phyloP scores from a whole-genome alignment of 2,888 invertebrate genomes.

The Sesia apiformis region DNA sequence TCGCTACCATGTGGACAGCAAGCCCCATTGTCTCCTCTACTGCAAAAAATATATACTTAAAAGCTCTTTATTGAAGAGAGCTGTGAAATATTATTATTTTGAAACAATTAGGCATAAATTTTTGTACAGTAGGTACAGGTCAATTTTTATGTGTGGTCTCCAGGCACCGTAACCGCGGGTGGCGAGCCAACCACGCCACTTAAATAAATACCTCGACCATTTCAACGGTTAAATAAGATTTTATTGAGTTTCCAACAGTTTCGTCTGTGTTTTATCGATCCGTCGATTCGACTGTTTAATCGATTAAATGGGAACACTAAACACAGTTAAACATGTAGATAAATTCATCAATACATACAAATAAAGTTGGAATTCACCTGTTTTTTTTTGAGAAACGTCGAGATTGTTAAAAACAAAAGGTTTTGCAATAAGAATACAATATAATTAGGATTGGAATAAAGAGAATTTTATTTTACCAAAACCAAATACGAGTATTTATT shows the following conservation, averaged over 20 bases:
- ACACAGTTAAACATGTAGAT: constrained; percentile 36
- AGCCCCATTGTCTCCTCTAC: not conserved
- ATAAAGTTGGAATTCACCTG: not conserved
- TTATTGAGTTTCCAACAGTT: constrained; percentile 53
- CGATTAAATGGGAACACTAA: constrained; percentile 48
- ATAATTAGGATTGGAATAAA: too few species aligned
- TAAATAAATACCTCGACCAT: constrained; percentile 58
- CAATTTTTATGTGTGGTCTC: constrained; percentile 45
- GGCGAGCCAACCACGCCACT: constrained; percentile 49
- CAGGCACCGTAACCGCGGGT: constrained; percentile 26
- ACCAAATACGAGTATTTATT: too few species aligned
- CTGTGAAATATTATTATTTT: too few species aligned
- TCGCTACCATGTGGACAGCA: too few species aligned
- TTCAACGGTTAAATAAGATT: constrained; percentile 41
- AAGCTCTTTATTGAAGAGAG: too few species aligned
- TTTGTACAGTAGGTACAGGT: too few species aligned
- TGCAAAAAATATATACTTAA: constrained; percentile 12
- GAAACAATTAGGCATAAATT: too few species aligned
- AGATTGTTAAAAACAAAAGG: too few species aligned
- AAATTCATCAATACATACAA: constrained; percentile 52
- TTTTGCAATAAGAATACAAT: too few species aligned
- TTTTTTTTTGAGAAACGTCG: not conserved
- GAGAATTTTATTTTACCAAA: too few species aligned
- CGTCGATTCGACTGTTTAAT: constrained; percentile 26
- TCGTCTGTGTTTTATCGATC: constrained; percentile 53